These are phyloP conservation scores for Oncorhynchus masou DNA, from an alignment of 2,113 vertebrate species.

Conservation along the genomic window DNA sequence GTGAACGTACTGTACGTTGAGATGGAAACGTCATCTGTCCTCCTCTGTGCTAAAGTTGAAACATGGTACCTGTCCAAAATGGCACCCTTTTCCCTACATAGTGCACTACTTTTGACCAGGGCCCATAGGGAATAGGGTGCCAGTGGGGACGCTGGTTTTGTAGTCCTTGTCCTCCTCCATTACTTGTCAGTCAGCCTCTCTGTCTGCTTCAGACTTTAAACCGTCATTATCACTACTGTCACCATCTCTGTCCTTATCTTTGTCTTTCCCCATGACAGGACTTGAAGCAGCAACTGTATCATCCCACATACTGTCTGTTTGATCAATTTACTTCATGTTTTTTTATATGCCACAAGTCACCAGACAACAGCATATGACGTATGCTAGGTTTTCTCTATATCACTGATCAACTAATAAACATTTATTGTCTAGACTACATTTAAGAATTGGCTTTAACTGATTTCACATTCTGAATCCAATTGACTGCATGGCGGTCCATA, in stretches of 20 bases:
- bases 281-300: slow-evolving; percentile 4
- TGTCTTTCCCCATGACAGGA: slow-evolving; percentile 1
- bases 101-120: too few species aligned
- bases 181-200: slow-evolving; percentile 12
- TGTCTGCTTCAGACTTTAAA: not conserved
- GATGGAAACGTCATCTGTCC: slow-evolving; percentile 20
- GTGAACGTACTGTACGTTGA: not conserved
- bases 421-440: not conserved
- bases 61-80: not conserved
- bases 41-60: not conserved
- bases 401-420: not conserved
- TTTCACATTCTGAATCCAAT: not conserved
- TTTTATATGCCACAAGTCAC: not conserved
- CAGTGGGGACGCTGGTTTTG: too few species aligned
- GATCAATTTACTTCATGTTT: not conserved
- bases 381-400: not conserved
- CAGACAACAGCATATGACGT: not conserved
- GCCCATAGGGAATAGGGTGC: too few species aligned
- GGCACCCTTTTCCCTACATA: too few species aligned
- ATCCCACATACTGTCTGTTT: not conserved
- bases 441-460: not conserved
- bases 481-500: not conserved
- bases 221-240: not conserved
- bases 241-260: slow-evolving; percentile 1
- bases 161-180: slow-evolving; percentile 6